phyloP scores from a whole-genome alignment of 2,113 vertebrate genomes.

The Cranoglanis bouderius region DNA sequence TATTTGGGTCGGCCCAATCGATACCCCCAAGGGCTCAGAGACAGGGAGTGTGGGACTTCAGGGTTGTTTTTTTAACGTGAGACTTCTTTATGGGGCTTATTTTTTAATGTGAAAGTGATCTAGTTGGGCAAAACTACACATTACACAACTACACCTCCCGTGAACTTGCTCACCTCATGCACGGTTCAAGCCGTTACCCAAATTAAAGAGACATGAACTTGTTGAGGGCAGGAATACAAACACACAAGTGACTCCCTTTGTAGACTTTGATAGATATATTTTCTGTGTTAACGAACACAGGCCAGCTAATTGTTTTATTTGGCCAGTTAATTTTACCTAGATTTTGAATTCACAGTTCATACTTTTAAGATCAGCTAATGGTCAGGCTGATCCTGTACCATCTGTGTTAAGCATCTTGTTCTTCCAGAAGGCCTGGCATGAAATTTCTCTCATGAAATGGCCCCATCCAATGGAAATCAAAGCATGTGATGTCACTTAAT shows the following conservation, averaged over 20 bases:
- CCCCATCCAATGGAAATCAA: background rate
- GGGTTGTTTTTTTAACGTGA: constrained; percentile 6
- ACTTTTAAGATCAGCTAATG: background rate
- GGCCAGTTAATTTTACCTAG: background rate
- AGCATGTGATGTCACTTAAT: background rate
- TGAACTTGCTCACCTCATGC: constrained; percentile 51
- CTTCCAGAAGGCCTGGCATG: background rate
- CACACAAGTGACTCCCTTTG: constrained; percentile 52
- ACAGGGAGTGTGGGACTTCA: constrained; percentile 31
- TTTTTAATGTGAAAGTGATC: background rate
- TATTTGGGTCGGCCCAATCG: constrained; percentile 66
- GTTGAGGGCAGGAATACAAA: constrained; percentile 15
- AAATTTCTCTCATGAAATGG: background rate
- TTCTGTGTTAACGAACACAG: background rate
- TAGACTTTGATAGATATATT: background rate
- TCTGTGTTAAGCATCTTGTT: background rate
- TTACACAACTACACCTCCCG: too few species aligned
- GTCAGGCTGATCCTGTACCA: background rate
- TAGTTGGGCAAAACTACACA: background rate
- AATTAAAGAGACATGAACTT: constrained; percentile 66
- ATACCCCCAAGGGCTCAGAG: constrained; percentile 63
- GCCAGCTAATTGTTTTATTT: background rate
- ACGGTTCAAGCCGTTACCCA: background rate
- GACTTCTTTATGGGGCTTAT: background rate
- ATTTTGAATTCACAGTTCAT: background rate